A percentile compares a stretch with the other conserved stretches of the same genome.
These are phyloP conservation scores for Pavo muticus DNA, from an alignment of 2,113 vertebrate species.

Conservation along the genomic window DNA sequence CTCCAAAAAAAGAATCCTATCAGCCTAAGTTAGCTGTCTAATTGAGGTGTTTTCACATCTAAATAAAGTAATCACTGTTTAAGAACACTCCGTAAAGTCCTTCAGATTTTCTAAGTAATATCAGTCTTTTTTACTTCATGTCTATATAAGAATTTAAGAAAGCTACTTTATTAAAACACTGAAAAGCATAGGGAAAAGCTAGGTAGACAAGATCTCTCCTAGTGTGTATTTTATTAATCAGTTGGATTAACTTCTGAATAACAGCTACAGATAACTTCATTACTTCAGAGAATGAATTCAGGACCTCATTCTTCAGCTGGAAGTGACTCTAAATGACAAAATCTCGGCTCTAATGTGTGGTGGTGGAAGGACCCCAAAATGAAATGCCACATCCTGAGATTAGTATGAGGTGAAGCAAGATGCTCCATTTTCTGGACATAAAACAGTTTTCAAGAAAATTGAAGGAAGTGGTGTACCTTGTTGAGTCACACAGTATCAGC, in stretches of 20 bases:
- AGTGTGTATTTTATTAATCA: neutral
- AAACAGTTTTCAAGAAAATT: neutral
- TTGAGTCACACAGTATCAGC: neutral
- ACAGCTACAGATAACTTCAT: neutral
- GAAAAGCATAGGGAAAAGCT: neutral
- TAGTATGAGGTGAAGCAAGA: neutral
- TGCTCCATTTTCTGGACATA: neutral
- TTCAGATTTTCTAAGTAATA: neutral
- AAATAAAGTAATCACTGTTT: neutral
- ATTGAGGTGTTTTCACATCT: neutral
- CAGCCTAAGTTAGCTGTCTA: neutral
- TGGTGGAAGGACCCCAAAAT: neutral
- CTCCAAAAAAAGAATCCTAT: neutral
- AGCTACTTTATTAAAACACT: neutral
- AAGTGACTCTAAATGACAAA: neutral
- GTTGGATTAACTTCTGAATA: neutral
- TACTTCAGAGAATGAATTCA: neutral
- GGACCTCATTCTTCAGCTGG: neutral
- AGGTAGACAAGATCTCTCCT: neutral
- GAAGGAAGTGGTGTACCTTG: neutral
- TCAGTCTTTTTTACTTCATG: neutral
- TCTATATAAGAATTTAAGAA: neutral
- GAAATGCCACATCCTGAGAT: neutral
- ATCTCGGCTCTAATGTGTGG: neutral
- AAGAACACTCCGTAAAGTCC: neutral